A percentile compares a stretch with the other conserved stretches of the same genome.
These are phyloP conservation scores for Labroides dimidiatus DNA, from an alignment of 2,797 vertebrate genomes.

Conservation along the genomic window DNA sequence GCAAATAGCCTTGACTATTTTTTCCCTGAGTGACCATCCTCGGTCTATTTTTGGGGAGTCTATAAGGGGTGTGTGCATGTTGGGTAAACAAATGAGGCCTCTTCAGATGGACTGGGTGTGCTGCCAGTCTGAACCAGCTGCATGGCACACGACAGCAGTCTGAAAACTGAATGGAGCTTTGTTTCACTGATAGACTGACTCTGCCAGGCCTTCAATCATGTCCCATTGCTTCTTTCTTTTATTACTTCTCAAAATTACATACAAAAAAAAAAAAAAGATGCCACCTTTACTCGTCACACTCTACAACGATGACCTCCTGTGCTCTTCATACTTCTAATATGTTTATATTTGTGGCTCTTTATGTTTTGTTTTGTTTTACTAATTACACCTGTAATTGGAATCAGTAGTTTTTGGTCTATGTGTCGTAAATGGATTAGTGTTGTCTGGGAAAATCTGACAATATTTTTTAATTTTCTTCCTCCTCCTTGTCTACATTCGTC, in stretches of 20 bases:
- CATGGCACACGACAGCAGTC: constrained; percentile 32
- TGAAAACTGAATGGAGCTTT: constrained; percentile 37
- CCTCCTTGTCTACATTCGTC: too few relatives aligned
- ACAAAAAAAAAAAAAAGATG: background rate
- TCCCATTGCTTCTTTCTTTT: background rate
- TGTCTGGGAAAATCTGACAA: too few relatives aligned
- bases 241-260: too few relatives aligned
- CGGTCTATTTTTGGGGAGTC: constrained; percentile 5
- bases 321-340: too few relatives aligned
- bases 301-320: too few relatives aligned
- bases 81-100: constrained; percentile 36
- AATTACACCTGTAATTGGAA: too few relatives aligned
- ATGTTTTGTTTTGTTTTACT: too few relatives aligned
- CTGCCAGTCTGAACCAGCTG: constrained; percentile 32
- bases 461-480: too few relatives aligned
- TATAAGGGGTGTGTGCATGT: background rate
- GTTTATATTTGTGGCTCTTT: too few relatives aligned
- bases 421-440: too few relatives aligned
- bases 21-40: background rate
- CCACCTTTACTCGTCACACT: too few relatives aligned
- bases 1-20: background rate
- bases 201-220: background rate
- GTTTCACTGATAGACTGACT: constrained; percentile 32
- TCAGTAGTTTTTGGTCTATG: too few relatives aligned
- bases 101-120: constrained; percentile 35